Percentiles rank a stretch among this genome's conserved stretches.
Evolutionary conservation across 2,113 vertebrate genomes (phyloP).

Genomic region (Anolis sagrei): DNA sequence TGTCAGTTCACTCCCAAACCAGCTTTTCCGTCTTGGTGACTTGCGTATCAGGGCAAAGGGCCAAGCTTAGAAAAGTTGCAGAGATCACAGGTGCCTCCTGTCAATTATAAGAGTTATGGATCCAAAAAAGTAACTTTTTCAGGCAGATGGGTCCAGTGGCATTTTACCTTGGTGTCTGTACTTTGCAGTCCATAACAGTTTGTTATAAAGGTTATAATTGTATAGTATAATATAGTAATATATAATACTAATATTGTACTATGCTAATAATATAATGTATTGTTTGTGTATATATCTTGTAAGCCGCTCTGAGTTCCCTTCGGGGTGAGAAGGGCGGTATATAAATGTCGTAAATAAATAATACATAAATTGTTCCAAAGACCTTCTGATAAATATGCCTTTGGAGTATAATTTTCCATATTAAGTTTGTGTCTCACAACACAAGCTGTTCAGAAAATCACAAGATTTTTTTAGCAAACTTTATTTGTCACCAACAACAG

Average conservation of each 20-base stretch:
- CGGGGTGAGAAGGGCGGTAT: too few relatives aligned
- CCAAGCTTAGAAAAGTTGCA: not conserved
- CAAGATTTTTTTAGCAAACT: not conserved
- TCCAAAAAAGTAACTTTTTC: too few relatives aligned
- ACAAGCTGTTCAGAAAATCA: not conserved
- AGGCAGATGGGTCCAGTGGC: fast-evolving
- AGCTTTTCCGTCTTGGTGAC: fast-evolving
- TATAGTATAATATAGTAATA: too few relatives aligned
- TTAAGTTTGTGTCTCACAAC: fast-evolving
- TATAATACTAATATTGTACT: too few relatives aligned
- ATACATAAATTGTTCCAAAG: too few relatives aligned
- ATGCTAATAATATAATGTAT: too few relatives aligned
- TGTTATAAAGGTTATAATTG: too few relatives aligned
- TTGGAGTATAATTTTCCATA: not conserved
- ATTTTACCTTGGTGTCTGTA: fast-evolving
- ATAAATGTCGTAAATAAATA: too few relatives aligned
- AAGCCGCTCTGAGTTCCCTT: too few relatives aligned
- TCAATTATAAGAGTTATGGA: not conserved
- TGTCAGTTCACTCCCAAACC: not conserved
- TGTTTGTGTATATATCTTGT: too few relatives aligned
- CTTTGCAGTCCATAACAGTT: not conserved
- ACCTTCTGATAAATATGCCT: fast-evolving
- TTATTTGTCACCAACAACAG: not conserved
- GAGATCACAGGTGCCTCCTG: not conserved
- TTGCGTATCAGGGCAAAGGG: not conserved